These are phyloP conservation scores for Turritopsis dohrnii DNA, from an alignment of 30 jellyfish, hydroid and myxozoan species.

Conservation along the genomic window DNA sequence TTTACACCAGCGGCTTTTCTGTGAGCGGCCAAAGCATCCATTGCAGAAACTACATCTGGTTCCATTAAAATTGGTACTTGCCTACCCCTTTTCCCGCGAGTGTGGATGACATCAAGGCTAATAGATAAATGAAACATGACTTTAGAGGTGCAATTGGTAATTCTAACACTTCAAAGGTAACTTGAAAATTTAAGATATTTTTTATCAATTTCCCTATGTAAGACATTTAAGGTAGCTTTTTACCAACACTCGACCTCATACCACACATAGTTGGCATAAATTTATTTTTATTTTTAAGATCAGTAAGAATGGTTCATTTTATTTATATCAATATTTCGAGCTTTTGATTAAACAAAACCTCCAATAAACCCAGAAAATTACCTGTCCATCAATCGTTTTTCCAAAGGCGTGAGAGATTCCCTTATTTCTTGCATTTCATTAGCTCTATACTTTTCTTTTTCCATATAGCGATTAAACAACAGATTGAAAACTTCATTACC, in stretches of 20 bases:
- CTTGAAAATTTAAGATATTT: too few relatives aligned
- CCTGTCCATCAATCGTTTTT: constrained; percentile 33
- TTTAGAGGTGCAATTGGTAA: too few relatives aligned
- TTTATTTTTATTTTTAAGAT: too few relatives aligned
- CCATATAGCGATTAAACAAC: constrained; percentile 7
- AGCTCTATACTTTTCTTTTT: constrained; percentile 18
- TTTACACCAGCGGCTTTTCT: constrained; percentile 19
- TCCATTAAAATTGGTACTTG: constrained; percentile 31
- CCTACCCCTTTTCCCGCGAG: constrained; percentile 35
- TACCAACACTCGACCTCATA: too few relatives aligned
- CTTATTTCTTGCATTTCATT: constrained; percentile 24
- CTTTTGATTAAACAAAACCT: too few relatives aligned
- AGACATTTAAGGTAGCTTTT: too few relatives aligned
- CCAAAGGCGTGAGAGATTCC: constrained; percentile 26
- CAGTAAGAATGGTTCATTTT: too few relatives aligned
- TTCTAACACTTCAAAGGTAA: too few relatives aligned
- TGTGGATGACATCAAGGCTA: constrained; percentile 18
- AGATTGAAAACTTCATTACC: constrained; percentile 32
- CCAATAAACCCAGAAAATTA: background rate
- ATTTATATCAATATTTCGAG: too few relatives aligned
- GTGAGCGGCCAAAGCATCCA: constrained; percentile 23
- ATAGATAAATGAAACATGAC: too few relatives aligned
- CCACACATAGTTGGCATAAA: too few relatives aligned
- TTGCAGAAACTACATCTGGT: background rate
- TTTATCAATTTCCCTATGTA: too few relatives aligned